Evolutionary conservation across 2,113 vertebrate genomes (phyloP).

Genomic region (Carassius carassius): DNA sequence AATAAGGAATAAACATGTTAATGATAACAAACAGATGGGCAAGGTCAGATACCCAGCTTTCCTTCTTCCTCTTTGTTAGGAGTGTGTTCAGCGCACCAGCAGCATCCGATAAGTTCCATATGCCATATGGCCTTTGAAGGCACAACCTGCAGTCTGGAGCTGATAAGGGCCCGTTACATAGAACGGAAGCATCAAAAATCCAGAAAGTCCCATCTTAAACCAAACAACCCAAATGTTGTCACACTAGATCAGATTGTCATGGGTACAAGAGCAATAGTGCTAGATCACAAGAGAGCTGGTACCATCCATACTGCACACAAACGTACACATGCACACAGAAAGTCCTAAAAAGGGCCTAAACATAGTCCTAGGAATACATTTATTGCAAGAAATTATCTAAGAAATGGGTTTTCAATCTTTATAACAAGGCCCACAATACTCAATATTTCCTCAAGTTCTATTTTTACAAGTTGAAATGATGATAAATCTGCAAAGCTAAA

Average conservation of each 20-base stretch:
- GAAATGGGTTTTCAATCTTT: too few relatives aligned
- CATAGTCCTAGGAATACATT: too few relatives aligned
- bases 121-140: neutral
- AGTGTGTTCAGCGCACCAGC: neutral
- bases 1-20: constrained; percentile 33
- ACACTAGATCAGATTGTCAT: neutral
- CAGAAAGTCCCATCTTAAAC: neutral
- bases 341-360: too few relatives aligned
- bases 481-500: too few relatives aligned
- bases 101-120: neutral
- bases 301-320: too few relatives aligned
- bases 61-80: neutral
- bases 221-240: neutral
- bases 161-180: neutral
- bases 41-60: constrained; percentile 5
- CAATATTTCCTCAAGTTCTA: too few relatives aligned
- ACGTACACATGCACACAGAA: too few relatives aligned
- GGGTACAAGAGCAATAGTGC: neutral
- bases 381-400: too few relatives aligned
- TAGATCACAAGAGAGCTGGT: neutral
- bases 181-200: neutral
- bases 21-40: constrained; percentile 43
- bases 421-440: too few relatives aligned
- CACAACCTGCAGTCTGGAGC: neutral
- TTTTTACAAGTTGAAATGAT: too few relatives aligned